Base-by-base conservation (phyloP, 2,888 invertebrate genomes). In the Synergus japonicus region DNA sequence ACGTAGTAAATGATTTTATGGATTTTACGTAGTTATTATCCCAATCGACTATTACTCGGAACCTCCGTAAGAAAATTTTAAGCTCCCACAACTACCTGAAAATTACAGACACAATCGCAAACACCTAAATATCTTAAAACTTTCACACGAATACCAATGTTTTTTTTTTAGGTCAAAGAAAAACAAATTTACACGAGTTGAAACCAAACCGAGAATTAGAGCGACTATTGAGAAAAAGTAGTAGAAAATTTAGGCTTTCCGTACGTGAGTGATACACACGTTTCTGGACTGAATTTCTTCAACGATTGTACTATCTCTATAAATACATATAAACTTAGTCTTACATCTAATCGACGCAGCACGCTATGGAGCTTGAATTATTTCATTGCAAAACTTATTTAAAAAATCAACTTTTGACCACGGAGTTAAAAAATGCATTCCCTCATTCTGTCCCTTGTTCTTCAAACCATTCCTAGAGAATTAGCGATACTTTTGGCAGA, bases 271-370 rank as follows among this genome's bases (percentile, higher is more conserved):
- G 37, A 15, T 29, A n/a, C 15, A 73, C 73, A 73, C 73, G 73
- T 73, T 49, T 73, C 49, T 54, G 54, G 73, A 73, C 73, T 73
- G 73, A 54, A 54, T 73, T 49, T 73, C 37, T 73, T 73, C 54
- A 37, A 73, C 49, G 73, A 73, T 73, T 73, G 37, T 54, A 73
- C 73, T 58, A 73, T 58, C 49, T 73, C 73, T 73, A 73, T 73
- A 63, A 63, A 63, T 63, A 63, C 29, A 54, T 73, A 73, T 73
- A 73, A 73, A 73, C 73, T 54, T 73, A 73, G 37, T 37, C 73
- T 73, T 73, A 73, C 54, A 73, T 54, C 73, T 73, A 73, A 49
- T 73, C 54, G 54, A 73, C 73, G 73, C 73, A 73, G 73, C 54
- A 73, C 54, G 41, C 18, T 73, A 73, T 73, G 73, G 54, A 73